Evolutionary conservation across 2,113 vertebrate species (phyloP).

Genomic region (Bufo gargarizans): DNA sequence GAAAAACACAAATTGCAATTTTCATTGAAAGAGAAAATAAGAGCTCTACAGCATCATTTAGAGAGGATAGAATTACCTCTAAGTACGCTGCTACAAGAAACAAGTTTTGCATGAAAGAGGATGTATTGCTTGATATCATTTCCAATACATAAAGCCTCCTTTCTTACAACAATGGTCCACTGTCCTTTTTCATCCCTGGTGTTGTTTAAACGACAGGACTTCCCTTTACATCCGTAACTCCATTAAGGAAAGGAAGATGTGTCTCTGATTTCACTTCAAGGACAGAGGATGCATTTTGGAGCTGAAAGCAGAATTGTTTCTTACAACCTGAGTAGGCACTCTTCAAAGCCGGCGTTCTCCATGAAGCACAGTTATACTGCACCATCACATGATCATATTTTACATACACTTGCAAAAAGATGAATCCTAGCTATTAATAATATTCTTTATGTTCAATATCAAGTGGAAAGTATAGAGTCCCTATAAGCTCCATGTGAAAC

Average conservation of each 20-base stretch:
- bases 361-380: background rate
- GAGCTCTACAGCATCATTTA: background rate
- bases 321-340: background rate
- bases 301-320: conserved; percentile 38
- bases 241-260: conserved; percentile 38
- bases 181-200: conserved; percentile 15
- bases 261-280: conserved; percentile 50
- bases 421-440: background rate
- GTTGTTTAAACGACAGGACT: conserved; percentile 17
- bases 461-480: too few relatives aligned
- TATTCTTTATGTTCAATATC: background rate
- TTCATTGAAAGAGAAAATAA: background rate
- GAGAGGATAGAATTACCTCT: background rate
- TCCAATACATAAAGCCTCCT: conserved; percentile 1
- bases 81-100: background rate
- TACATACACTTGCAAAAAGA: background rate
- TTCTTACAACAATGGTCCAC: conserved; percentile 27
- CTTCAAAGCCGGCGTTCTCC: conserved; percentile 2
- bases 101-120: background rate
- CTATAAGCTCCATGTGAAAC: too few relatives aligned
- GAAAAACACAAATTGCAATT: background rate
- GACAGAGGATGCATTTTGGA: conserved; percentile 12
- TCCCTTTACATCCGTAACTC: conserved; percentile 39
- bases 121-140: conserved; percentile 1
- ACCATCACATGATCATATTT: background rate